Evolutionary conservation across 2,113 vertebrate species (phyloP).

Genomic region (Bubo blakistoni): DNA sequence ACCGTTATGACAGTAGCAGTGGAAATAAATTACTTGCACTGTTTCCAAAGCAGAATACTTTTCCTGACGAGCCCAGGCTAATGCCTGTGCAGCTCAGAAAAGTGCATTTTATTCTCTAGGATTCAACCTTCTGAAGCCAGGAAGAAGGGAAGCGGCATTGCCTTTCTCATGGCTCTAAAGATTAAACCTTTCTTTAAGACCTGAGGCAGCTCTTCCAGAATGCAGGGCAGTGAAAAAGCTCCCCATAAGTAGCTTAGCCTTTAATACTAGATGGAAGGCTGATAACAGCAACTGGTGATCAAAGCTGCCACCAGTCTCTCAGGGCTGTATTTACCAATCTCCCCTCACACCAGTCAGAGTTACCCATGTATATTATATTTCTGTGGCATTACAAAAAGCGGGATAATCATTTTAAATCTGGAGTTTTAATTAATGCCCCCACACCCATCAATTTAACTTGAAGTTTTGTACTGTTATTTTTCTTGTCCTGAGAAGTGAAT

Average conservation of each 20-base stretch:
- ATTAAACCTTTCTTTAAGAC: slow-evolving; percentile 17
- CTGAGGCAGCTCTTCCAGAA: not conserved
- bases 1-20: not conserved
- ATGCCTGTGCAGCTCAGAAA: not conserved
- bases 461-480: not conserved
- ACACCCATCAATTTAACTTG: not conserved
- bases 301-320: not conserved
- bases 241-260: slow-evolving; percentile 15
- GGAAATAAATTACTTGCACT: not conserved
- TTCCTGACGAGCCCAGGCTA: fast-evolving
- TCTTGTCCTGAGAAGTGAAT: not conserved
- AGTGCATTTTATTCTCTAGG: not conserved
- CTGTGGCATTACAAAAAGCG: not conserved
- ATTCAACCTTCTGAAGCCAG: not conserved
- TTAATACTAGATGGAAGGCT: not conserved
- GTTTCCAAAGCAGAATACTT: not conserved
- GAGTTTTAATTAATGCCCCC: not conserved
- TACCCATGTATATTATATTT: not conserved
- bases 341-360: not conserved
- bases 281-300: not conserved
- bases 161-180: not conserved
- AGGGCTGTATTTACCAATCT: not conserved
- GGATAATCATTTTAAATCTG: fast-evolving
- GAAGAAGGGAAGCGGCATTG: not conserved
- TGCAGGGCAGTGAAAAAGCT: slow-evolving; percentile 18